Evolutionary conservation across 2,888 invertebrate species (phyloP), one percentile per base, ranked within the genome.

Genomic region (Mechanitis messenoides): DNA sequence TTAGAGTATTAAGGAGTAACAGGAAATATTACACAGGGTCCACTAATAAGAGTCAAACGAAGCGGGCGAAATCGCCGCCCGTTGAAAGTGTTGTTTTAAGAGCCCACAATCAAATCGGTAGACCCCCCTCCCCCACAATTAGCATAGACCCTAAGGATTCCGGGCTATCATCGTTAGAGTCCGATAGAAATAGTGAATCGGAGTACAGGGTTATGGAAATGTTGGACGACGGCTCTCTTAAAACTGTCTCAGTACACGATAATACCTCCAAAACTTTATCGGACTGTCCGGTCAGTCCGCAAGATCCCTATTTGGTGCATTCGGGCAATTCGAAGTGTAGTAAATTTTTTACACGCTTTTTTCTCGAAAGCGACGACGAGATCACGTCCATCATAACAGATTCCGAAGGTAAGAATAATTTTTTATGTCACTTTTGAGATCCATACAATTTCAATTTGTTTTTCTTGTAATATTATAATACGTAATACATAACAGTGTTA

Each of bases 301-400:
- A 87, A 66, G 91, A 91, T 64, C 91, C 91, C 0, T 90, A 88
- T 66, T 72, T 91, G 56, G 91, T 91, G 3, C 91, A 91, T 68
- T 90, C 90, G 0, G 90, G 75, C 63, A 91, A 91, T 67, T 91
- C 91, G 0, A 92, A 92, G 68, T 93, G 93, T 72, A 93, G 93
- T 61, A 92, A 93, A 71, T 92, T 92, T 78, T 92, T 93, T 69
- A 92, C 92, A 56, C 87, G 94, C 63, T 92, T 92, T 68, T 94
- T 93, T 71, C 92, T 94, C 55, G 93, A 94, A 73, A 91, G 93
- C 47, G 94, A 94, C 66, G 93, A 93, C 69, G 94, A 94, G 75
- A 92, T 93, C 69, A 92, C 93, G 33, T 94, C 94, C 0, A 93
- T 94, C 56, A 92, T 93, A 53, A 94, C 94, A 2, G 94, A 94